Evolutionary conservation across 2,888 invertebrate species (phyloP).

Genomic region (Drosophila trichaetosa): DNA sequence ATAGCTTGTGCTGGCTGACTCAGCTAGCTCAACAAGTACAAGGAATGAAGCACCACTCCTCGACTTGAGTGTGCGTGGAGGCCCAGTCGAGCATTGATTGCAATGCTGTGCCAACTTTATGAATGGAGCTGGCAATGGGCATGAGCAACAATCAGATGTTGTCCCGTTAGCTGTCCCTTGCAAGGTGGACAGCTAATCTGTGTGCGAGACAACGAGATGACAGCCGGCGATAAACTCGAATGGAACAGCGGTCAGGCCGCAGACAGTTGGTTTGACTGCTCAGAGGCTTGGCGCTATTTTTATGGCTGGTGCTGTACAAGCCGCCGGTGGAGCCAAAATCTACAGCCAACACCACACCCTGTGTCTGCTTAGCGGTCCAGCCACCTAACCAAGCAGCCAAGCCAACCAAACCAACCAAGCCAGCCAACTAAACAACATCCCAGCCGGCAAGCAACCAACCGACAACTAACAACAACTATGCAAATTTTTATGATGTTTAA

Average conservation of each 20-base stretch:
- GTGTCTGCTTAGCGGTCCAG: conserved; percentile 30
- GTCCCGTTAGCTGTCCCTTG: conserved; percentile 46
- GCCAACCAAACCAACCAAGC: conserved; percentile 25
- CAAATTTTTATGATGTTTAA: conserved; percentile 78
- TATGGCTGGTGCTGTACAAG: conserved; percentile 57
- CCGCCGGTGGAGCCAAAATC: conserved; percentile 13
- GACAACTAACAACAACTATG: conserved; percentile 78
- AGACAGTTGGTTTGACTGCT: conserved; percentile 14
- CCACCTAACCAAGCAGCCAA: conserved; percentile 14
- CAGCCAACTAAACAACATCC: conserved; percentile 56
- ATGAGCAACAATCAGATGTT: conserved; percentile 5
- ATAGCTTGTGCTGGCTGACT: neutral
- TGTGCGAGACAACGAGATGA: conserved; percentile 70
- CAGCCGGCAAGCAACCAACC: conserved; percentile 45
- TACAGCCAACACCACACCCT: conserved; percentile 49
- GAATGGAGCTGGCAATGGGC: conserved; percentile 22
- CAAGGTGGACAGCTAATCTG: conserved; percentile 51
- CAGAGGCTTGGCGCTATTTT: conserved; percentile 73
- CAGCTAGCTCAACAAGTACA: neutral
- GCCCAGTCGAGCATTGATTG: conserved; percentile 9
- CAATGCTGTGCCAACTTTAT: conserved; percentile 29
- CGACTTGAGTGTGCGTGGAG: conserved; percentile 3
- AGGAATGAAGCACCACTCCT: neutral
- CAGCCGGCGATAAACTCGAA: conserved; percentile 63
- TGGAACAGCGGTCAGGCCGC: conserved; percentile 34